Evolutionary conservation across 2,888 invertebrate genomes (phyloP).

Genomic region (Sericinus montela): DNA sequence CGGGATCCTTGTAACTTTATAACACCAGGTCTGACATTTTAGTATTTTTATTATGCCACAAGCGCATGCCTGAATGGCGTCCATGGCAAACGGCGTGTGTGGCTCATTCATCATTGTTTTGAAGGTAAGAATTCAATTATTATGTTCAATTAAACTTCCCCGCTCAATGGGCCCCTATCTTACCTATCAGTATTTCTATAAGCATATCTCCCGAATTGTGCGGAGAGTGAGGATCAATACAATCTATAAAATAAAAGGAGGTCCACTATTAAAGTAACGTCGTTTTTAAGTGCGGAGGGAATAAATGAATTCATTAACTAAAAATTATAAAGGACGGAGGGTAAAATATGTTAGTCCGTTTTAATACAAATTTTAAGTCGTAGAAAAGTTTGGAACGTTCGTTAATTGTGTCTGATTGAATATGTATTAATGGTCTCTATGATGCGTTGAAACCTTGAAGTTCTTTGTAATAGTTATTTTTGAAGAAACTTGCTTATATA

Average conservation of each 20-base stretch:
- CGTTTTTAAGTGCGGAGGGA: conserved; percentile 4
- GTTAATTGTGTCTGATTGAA: too few species aligned
- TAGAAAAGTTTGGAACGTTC: not conserved
- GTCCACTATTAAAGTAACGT: too few species aligned
- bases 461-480: conserved; percentile 12
- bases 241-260: not conserved
- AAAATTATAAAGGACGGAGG: not conserved
- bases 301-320: not conserved
- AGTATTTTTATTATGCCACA: conserved; percentile 13
- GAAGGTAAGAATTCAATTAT: conserved; percentile 23
- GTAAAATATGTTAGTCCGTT: not conserved
- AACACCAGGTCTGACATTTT: not conserved
- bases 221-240: not conserved
- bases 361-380: not conserved
- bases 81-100: conserved; percentile 35
- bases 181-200: conserved; percentile 24
- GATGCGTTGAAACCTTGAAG: conserved; percentile 17
- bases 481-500: too few species aligned
- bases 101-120: conserved; percentile 35
- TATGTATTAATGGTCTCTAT: conserved; percentile 22
- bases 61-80: conserved; percentile 8
- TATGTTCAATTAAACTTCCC: conserved; percentile 27
- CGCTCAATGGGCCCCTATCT: conserved; percentile 38
- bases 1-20: not conserved
- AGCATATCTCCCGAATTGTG: conserved; percentile 3